Percentiles rank a stretch among this genome's conserved stretches.
These are phyloP conservation scores for Hydropsyche tenuis DNA, from an alignment of 1,140 invertebrate genomes.

Conservation along the genomic window DNA sequence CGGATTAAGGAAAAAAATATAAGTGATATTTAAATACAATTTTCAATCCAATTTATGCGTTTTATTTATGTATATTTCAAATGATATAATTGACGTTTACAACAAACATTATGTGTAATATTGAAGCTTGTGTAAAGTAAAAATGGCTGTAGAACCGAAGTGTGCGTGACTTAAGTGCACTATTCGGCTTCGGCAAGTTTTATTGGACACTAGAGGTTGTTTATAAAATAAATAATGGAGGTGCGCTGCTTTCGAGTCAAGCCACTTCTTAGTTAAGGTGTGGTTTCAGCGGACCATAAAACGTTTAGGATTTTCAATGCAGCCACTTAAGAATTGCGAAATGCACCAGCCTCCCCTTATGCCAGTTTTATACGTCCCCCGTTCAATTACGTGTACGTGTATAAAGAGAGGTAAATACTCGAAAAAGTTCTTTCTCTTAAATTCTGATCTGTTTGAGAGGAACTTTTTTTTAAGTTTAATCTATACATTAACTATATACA, in stretches of 20 bases:
- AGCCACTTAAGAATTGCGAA: conserved; percentile 20
- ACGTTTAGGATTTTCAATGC: conserved; percentile 37
- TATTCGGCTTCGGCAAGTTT: conserved; percentile 34
- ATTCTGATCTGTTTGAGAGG: too few relatives aligned
- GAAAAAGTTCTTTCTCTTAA: too few relatives aligned
- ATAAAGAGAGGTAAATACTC: too few relatives aligned
- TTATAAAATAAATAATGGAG: conserved; percentile 45
- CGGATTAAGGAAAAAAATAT: too few relatives aligned
- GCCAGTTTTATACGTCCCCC: background rate
- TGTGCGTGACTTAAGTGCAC: conserved; percentile 40
- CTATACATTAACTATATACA: too few relatives aligned
- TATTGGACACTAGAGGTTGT: conserved; percentile 46
- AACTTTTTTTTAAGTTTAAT: too few relatives aligned
- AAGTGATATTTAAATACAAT: too few relatives aligned
- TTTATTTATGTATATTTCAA: too few relatives aligned
- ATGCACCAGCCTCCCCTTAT: background rate
- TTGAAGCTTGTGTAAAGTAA: background rate
- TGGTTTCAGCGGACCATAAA: conserved; percentile 36
- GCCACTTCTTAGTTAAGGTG: conserved; percentile 3
- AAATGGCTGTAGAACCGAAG: background rate
- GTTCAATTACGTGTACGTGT: too few relatives aligned
- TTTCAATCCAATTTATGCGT: too few relatives aligned
- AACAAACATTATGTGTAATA: too few relatives aligned
- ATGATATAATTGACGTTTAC: too few relatives aligned
- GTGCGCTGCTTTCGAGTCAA: background rate